These are phyloP conservation scores for Rhabdomys dilectus DNA, from an alignment of 2,113 vertebrate genomes.

Conservation along the genomic window DNA sequence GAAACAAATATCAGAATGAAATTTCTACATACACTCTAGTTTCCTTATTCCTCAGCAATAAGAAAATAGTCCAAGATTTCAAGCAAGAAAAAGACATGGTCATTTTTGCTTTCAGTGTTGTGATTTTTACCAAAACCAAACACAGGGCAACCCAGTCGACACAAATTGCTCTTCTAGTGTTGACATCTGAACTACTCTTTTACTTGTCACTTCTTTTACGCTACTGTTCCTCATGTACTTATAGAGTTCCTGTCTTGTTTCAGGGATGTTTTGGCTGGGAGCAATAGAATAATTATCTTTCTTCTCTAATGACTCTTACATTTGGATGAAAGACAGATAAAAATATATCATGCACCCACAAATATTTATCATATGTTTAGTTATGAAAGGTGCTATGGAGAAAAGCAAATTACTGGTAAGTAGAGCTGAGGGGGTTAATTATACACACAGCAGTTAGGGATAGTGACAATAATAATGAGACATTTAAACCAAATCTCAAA, in stretches of 20 bases:
- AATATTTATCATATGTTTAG: neutral
- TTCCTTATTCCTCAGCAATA: neutral
- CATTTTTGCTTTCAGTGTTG: neutral
- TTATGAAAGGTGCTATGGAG: neutral
- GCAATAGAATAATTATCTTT: neutral
- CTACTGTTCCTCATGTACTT: slow-evolving; percentile 26
- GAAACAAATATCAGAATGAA: neutral
- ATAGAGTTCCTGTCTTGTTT: neutral
- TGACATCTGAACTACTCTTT: neutral
- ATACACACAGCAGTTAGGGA: neutral
- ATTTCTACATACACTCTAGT: neutral
- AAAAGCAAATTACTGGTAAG: neutral
- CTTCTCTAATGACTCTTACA: neutral
- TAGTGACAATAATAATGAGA: neutral
- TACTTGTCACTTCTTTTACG: neutral
- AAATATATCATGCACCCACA: neutral
- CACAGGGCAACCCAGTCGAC: neutral
- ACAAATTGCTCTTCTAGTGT: slow-evolving; percentile 6
- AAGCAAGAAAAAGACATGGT: neutral
- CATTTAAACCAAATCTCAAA: neutral
- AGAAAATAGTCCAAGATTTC: neutral
- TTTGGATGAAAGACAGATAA: neutral
- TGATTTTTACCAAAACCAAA: slow-evolving; percentile 2
- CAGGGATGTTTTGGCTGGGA: neutral
- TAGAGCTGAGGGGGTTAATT: too few species aligned